Conservation (phyloP, 2,797 vertebrate genomes). For the Xenentodon cancila region DNA sequence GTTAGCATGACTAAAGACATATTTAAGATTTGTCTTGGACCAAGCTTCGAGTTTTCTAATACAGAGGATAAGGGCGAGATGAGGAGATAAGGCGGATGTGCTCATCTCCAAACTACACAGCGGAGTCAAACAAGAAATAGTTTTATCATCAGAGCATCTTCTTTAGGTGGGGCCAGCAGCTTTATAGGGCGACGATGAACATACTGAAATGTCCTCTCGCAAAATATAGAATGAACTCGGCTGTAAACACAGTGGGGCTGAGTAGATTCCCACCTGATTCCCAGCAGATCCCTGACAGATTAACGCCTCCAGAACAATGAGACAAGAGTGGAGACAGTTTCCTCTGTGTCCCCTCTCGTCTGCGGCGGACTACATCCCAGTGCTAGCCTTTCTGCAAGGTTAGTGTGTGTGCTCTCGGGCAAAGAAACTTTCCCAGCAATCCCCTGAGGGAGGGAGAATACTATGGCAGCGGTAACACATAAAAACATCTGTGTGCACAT, state of each 20-base stretch:
- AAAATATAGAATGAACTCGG: constrained; percentile 29
- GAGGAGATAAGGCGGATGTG: constrained; percentile 63
- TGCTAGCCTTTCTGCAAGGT: constrained; percentile 56
- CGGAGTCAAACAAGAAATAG: constrained; percentile 64
- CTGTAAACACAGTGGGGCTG: constrained; percentile 60
- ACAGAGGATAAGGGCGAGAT: constrained; percentile 52
- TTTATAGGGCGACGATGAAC: constrained; percentile 17
- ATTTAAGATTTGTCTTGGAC: constrained; percentile 71
- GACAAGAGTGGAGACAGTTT: constrained; percentile 72
- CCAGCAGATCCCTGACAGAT: constrained; percentile 77
- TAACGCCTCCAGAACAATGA: constrained; percentile 81
- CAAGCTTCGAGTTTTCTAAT: constrained; percentile 42
- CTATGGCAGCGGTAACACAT: constrained; percentile 33
- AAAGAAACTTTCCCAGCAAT: constrained; percentile 71
- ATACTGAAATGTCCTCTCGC: constrained; percentile 38
- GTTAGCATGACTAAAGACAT: constrained; percentile 71
- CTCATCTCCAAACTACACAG: constrained; percentile 68
- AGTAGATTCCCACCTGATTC: constrained; percentile 80
- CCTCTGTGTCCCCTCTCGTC: constrained; percentile 71
- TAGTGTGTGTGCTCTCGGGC: constrained; percentile 61
- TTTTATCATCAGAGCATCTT: constrained; percentile 67
- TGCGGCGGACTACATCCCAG: constrained; percentile 62
- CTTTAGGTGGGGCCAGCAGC: constrained; percentile 38
- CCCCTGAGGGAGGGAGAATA: constrained; percentile 49
- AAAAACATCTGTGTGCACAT: constrained; percentile 27